These are phyloP conservation scores for Malurus splendens DNA, from an alignment of 2,797 vertebrate genomes.

Conservation along the genomic window DNA sequence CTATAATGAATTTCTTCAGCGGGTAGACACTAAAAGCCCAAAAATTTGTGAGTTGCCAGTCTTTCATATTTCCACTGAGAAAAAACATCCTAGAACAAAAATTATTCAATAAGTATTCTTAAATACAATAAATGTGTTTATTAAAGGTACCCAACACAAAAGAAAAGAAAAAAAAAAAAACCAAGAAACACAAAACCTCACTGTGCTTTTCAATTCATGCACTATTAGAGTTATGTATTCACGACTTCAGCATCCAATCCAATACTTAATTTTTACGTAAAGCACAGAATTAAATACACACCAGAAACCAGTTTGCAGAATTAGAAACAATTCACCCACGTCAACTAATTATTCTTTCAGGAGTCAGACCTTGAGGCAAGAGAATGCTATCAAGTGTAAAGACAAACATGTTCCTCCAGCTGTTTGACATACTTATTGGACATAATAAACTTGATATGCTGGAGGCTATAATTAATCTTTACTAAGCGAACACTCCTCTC, in stretches of 20 bases:
- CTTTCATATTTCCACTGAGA: neutral
- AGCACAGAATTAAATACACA: slow-evolving; percentile 10
- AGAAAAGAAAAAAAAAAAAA: neutral
- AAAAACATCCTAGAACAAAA: neutral
- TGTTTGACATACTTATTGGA: slow-evolving; percentile 65
- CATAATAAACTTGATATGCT: slow-evolving; percentile 53
- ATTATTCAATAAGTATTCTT: neutral
- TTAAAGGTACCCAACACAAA: neutral
- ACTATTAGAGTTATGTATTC: neutral
- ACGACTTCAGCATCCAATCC: neutral
- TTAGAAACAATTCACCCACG: slow-evolving; percentile 41
- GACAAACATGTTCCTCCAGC: slow-evolving; percentile 60
- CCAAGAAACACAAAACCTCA: neutral
- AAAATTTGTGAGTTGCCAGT: neutral
- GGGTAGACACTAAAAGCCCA: neutral
- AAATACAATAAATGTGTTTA: neutral
- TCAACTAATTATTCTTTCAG: slow-evolving; percentile 58
- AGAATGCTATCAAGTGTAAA: slow-evolving; percentile 53
- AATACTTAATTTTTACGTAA: neutral
- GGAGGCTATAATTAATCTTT: slow-evolving; percentile 62
- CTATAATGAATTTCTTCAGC: neutral
- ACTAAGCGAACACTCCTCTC: slow-evolving; percentile 56
- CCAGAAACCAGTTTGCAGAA: neutral
- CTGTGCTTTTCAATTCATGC: neutral
- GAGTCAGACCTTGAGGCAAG: slow-evolving; percentile 44